Evolutionary conservation across 1,140 invertebrate genomes (phyloP), one percentile per base, ranked within the genome.

Genomic region (Zaprionus lachaisei): DNA sequence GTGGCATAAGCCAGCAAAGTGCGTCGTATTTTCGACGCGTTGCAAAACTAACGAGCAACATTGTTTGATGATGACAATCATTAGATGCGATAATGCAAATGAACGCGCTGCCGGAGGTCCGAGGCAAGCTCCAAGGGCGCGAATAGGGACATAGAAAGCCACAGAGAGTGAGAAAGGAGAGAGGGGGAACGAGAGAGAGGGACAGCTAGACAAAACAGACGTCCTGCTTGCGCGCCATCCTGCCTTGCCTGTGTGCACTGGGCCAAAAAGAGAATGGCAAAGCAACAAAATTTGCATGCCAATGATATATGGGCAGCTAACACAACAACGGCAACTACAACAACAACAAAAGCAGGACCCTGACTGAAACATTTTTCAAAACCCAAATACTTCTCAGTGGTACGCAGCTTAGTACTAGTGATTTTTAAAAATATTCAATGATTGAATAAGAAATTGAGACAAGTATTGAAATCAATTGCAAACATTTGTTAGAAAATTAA

Each of bases 31-130:
- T 69, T 68, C 55, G 58, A 24, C 64, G 76, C 54, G 54, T 61
- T 44, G 71, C 76, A 58, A 76, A 89, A 77, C 85, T 90, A 90
- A 90, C 85, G 86, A 90, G 85, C 86, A 75, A 70, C 82, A 90
- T 86, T 90, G 85, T 90, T 90, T 90, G 86, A 91, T 90, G 85
- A 90, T 90, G 86, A 90, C 86, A 90, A 85, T 91, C 89, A 87
- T 91, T 91, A 84, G 83, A 91, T 87, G 83, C 83, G 89, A 91
- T 91, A 91, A 91, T 91, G 83, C 89, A 91, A 91, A 91, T 87
- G 83, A 91, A 65, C 37, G 54, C 37, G 54, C 71, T 65, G 71
- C 75, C 60, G 58, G 58, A 67, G 41, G 51, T 44, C 15, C 44
- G 17, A 47, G 31, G 6, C 49, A 15, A 9, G 14, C 64, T 15